These are phyloP conservation scores for Pteropus alecto DNA, from an alignment of 2,113 vertebrate species.

Conservation along the genomic window DNA sequence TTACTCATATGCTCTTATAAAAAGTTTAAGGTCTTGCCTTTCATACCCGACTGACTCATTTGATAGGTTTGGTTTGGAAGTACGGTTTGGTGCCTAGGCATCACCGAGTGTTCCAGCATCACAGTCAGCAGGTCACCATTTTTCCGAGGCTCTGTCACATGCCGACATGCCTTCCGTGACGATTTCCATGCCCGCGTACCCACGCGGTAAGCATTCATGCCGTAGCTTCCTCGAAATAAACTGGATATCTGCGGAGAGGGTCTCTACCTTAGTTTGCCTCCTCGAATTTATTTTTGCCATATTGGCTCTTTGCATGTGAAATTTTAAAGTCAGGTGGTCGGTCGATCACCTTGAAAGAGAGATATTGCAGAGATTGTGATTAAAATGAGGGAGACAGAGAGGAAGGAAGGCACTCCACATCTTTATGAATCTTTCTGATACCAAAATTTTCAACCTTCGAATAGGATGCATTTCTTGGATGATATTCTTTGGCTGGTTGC, in stretches of 20 bases:
- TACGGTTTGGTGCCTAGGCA: no score
- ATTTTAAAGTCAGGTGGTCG: neutral
- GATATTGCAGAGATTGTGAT: no score
- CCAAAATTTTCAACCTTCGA: neutral
- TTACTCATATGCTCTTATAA: neutral
- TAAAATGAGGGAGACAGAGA: neutral
- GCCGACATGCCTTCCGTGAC: neutral
- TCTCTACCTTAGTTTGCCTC: neutral
- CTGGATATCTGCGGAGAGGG: no score
- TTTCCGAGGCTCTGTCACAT: no score
- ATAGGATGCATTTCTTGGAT: neutral
- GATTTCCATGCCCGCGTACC: fast-evolving
- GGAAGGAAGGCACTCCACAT: neutral
- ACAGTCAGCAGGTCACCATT: fast-evolving
- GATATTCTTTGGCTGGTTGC: neutral
- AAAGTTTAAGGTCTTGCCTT: neutral
- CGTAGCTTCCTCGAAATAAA: neutral
- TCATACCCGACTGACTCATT: neutral
- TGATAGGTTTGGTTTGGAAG: neutral
- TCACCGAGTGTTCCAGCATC: no score
- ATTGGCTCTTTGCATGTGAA: neutral
- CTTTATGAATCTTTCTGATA: neutral
- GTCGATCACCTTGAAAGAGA: neutral
- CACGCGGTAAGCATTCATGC: no score
- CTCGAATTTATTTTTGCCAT: neutral